A percentile compares a stretch with the other conserved stretches of the same genome.
Conservation (phyloP, 2,888 invertebrate genomes). For the Brachypalpus laphriformis region DNA sequence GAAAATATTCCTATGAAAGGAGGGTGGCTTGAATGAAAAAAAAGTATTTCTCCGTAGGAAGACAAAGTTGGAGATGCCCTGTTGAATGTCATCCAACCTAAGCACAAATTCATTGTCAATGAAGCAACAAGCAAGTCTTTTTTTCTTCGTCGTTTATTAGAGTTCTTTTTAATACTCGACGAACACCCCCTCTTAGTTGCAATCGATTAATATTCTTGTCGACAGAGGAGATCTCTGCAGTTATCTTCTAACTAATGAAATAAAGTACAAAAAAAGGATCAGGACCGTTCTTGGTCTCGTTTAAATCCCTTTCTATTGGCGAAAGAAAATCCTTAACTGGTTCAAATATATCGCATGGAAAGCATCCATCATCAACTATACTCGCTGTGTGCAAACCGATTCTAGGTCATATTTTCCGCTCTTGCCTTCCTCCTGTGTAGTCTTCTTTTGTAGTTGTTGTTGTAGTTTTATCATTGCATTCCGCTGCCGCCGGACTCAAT, state of each 20-base stretch:
- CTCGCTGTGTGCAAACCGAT: slow-evolving; percentile 35
- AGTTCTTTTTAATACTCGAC: not conserved
- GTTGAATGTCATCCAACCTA: slow-evolving; percentile 59
- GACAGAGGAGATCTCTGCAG: slow-evolving; percentile 20
- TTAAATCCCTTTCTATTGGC: slow-evolving; percentile 15
- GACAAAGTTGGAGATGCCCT: slow-evolving; percentile 51
- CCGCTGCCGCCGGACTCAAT: slow-evolving; percentile 43
- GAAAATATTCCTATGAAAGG: slow-evolving; percentile 27
- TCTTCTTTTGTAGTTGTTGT: slow-evolving; percentile 19
- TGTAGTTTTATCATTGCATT: not conserved
- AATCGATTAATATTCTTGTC: slow-evolving; percentile 34
- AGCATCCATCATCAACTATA: slow-evolving; percentile 43
- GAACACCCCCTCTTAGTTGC: not conserved
- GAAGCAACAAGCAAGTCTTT: slow-evolving; percentile 58
- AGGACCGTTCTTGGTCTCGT: slow-evolving; percentile 25
- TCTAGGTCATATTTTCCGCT: slow-evolving; percentile 71
- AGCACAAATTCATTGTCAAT: slow-evolving; percentile 16
- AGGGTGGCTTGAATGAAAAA: slow-evolving; percentile 3
- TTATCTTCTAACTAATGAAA: slow-evolving; percentile 42
- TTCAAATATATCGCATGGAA: slow-evolving; percentile 58
- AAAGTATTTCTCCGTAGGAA: slow-evolving; percentile 4
- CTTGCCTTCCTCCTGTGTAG: slow-evolving; percentile 50
- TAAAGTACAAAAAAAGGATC: not conserved
- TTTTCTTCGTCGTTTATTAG: not conserved
- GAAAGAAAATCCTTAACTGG: slow-evolving; percentile 61